Conservation (phyloP, 2,113 vertebrate genomes). For the Tursiops truncatus region DNA sequence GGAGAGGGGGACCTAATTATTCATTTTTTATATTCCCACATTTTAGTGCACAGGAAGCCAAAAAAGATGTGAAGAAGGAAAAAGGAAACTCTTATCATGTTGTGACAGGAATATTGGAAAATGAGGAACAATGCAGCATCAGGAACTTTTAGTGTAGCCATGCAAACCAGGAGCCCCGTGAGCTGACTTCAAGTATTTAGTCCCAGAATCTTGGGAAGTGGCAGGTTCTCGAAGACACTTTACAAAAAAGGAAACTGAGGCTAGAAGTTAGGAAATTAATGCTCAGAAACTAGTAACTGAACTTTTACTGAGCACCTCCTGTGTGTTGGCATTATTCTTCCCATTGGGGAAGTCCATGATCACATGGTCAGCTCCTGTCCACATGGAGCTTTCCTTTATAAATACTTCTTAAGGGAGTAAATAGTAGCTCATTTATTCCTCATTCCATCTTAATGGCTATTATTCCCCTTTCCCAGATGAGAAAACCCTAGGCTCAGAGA, state of each 20-base stretch:
- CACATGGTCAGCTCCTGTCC: not conserved
- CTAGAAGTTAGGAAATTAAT: not conserved
- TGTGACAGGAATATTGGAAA: not conserved
- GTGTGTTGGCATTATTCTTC: not conserved
- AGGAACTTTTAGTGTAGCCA: not conserved
- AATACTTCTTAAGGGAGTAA: not conserved
- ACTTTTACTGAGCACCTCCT: not conserved
- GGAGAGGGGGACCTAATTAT: not conserved
- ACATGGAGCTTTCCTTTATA: not conserved
- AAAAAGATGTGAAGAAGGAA: conserved; percentile 7
- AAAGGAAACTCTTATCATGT: not conserved
- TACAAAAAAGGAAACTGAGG: not conserved
- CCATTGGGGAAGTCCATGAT: not conserved
- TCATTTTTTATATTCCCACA: not conserved
- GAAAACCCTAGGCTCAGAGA: not conserved
- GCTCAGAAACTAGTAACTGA: not conserved
- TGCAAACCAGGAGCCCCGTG: not conserved
- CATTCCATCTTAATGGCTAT: not conserved
- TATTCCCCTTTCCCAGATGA: not conserved
- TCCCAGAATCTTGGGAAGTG: not conserved
- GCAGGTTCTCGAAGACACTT: not conserved
- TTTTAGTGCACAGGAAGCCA: not conserved
- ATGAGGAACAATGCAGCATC: not conserved
- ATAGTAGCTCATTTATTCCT: not conserved
- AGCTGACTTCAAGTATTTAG: not conserved